Evolutionary conservation across 2,113 vertebrate species (phyloP).

Genomic region (Rostratula benghalensis): DNA sequence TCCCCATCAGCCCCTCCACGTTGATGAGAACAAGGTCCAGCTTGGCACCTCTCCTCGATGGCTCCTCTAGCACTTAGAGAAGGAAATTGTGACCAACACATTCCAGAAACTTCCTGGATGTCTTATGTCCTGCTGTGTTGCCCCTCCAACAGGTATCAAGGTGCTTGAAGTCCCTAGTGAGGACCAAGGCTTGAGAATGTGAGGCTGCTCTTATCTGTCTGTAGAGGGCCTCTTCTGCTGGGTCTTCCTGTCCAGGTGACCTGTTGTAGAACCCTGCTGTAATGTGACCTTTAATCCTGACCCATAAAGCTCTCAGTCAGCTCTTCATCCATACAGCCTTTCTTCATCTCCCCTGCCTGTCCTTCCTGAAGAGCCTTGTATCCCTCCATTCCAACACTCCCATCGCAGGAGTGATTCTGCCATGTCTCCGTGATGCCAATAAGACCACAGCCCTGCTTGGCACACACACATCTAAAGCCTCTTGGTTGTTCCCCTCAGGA

Average conservation of each 20-base stretch:
- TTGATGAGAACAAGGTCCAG: no score
- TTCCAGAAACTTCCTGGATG: no score
- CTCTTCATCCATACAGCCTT: not conserved
- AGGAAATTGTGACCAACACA: no score
- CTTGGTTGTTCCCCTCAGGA: no score
- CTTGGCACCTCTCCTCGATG: no score
- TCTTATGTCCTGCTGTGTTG: no score
- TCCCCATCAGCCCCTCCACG: no score
- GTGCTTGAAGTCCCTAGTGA: not conserved
- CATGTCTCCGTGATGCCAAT: not conserved
- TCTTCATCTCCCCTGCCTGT: not conserved
- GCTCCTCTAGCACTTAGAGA: no score
- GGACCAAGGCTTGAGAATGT: not conserved
- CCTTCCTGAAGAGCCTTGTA: not conserved
- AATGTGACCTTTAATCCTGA: not conserved
- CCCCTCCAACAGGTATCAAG: no score
- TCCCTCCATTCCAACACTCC: not conserved
- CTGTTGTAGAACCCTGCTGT: not conserved
- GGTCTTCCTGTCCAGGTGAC: not conserved
- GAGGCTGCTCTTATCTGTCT: not conserved
- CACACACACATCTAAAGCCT: not conserved
- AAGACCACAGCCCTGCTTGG: not conserved
- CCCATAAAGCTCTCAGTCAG: not conserved
- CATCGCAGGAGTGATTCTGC: not conserved
- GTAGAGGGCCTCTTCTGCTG: not conserved